A percentile compares a stretch with the other conserved stretches of the same genome.
Conservation (phyloP, 2,113 vertebrate species). For the Myocastor coypus region DNA sequence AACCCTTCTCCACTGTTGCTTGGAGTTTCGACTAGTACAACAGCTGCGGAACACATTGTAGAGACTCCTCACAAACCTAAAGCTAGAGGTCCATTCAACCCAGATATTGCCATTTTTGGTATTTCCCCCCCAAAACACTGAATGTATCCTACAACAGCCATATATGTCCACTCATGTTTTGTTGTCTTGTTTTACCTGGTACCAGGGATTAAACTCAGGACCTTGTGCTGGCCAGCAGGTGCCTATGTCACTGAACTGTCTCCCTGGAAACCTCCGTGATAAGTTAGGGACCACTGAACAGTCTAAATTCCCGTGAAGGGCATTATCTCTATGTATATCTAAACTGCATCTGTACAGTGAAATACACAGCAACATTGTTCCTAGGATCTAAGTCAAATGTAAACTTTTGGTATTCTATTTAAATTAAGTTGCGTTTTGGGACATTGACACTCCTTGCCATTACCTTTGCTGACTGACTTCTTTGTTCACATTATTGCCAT, state of each 20-base stretch:
- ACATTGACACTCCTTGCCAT: background rate
- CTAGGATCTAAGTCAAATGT: background rate
- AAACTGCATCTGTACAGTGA: background rate
- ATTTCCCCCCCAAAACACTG: background rate
- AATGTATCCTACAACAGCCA: background rate
- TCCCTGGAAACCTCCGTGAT: too few species aligned
- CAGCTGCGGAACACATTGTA: too few species aligned
- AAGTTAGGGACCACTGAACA: too few species aligned
- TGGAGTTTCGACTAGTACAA: too few species aligned
- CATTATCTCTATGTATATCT: background rate
- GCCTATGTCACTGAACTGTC: too few species aligned
- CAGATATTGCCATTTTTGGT: background rate
- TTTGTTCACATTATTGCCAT: background rate
- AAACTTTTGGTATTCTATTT: background rate
- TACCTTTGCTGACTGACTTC: background rate
- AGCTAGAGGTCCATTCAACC: background rate
- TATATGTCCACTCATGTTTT: background rate
- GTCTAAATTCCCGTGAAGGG: background rate
- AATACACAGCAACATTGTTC: background rate
- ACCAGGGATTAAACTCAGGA: too few species aligned
- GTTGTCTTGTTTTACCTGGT: too few species aligned
- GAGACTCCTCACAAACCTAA: background rate
- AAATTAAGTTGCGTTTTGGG: conserved; percentile 1
- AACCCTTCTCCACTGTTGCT: too few species aligned
- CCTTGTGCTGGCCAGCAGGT: too few species aligned